Base-by-base conservation (phyloP, 2,113 vertebrate genomes). In the Ammodytes dubius region DNA sequence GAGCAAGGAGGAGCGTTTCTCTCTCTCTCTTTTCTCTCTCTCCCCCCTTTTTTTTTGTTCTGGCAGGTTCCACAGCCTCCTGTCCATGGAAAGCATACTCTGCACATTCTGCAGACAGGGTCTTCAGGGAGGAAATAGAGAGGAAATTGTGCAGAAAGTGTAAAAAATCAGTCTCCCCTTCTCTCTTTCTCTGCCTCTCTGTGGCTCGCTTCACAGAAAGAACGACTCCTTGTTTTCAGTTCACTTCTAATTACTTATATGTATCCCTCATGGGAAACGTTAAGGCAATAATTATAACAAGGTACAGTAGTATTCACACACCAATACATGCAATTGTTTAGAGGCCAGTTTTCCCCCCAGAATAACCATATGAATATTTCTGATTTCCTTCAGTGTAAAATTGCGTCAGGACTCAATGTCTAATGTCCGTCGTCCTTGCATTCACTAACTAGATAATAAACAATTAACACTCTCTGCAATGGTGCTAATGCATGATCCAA, bases 81-180 rank as follows among this genome's bases (percentile, higher is more conserved):
- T 88, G 91, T 94, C 90, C 83, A 89, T 80, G 93, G 93, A 95
- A 95, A 93, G 92, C 94, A 90, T 67, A 95, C 93, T 94, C 94
- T 91, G 94, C 95, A 95, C 94, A 95, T 95, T 95, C 91, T 95
- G 91, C 89, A 95, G 95, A 95, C 94, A 77, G 91, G 89, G 94
- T 92, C 95, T 95, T 93, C 83, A 77, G 94, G 95, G 94, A 95
- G 95, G 94, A 95, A 95, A 95, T 94, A 93, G 91, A 93, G 89
- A 95, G 95, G 95, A 95, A 95, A 95, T 95, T 93, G 92, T 94
- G 94, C 95, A 94, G 93, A 95, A 94, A 95, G 93, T 95, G 94
- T 95, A 95, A 95, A 92, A 90, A 93, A 87, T 91, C 89, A 87
- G 77, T 77, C 84, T 89, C 86, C 90, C 79, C 73, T 66, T 79